Base-by-base conservation (phyloP, 1,140 invertebrate species). In the Pseudomyrmex concolor region DNA sequence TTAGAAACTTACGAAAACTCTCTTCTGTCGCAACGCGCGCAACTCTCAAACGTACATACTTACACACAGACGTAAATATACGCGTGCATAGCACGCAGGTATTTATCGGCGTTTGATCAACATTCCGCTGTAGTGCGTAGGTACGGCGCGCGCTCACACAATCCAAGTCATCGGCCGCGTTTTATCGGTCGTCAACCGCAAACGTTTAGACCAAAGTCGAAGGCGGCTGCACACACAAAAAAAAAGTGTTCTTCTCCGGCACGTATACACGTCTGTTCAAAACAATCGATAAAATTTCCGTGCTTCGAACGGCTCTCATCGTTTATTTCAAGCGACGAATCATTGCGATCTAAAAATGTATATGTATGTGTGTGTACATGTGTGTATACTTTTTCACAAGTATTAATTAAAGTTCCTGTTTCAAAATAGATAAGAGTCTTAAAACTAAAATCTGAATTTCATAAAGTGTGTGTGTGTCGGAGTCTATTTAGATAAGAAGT, bases 71-170 rank as follows among this genome's bases (percentile, higher is more conserved):
- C 63, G 34, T 55, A 45, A 67, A 51, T 34, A 13, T 64, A 25
- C 45, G 85, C 43, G 50, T 62, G 51, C 71, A 60, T 17, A 25
- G 70, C 50, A 34, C 64, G 64, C 50, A 83, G 84, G 84, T 86
- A 87, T 87, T 87, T 87, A 87, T 87, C 86, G 73, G 81, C 51
- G 85, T 87, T 87, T 73, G 85, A 87, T 87, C 86, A 87, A 87
- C 86, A 87, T 87, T 87, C 86, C 85, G 54, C 34, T 7, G 54
- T 66, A 70, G 68, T 87, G 86, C 86, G 84, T 86, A 85, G 80
- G 70, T 67, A 63, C 59, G 71, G 22, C 34, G 86, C 86, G 71
- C 85, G 84, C 64, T 87, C 34, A 86, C 86, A 85, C 86, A 87
- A 87, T 87, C 86, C 85, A 85, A 34, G 50, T 51, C 83, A 87